phyloP scores from a whole-genome alignment of 2,113 vertebrate species.

The Nibea coibor region DNA sequence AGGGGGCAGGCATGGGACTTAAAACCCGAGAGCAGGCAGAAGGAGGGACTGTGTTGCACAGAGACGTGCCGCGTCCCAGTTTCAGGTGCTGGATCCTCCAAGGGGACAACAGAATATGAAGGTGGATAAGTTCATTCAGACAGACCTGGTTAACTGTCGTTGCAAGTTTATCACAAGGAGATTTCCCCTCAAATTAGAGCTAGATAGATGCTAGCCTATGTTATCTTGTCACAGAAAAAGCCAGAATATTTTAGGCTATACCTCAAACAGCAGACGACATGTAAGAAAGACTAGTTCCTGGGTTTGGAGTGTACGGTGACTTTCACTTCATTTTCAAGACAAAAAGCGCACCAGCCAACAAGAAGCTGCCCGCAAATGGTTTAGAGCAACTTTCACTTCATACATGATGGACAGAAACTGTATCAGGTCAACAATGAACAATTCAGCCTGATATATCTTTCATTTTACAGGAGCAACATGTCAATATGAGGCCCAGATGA shows the following conservation, averaged over 20 bases:
- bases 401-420: neutral
- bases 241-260: neutral
- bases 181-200: neutral
- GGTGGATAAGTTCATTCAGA: neutral
- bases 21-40: neutral
- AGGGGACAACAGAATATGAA: neutral
- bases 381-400: neutral
- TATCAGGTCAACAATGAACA: neutral
- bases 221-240: neutral
- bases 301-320: neutral
- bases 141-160: neutral
- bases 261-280: neutral
- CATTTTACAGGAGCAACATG: neutral
- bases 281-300: neutral
- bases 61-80: neutral
- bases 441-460: too few relatives aligned
- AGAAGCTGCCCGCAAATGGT: neutral
- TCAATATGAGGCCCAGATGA: too few relatives aligned
- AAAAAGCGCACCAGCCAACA: neutral
- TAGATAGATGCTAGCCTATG: neutral
- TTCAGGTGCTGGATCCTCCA: constrained; percentile 5
- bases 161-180: neutral
- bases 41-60: neutral
- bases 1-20: constrained; percentile 60
- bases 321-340: neutral